Base-by-base conservation (phyloP, 2,113 vertebrate genomes). In the Fregetta grallaria region DNA sequence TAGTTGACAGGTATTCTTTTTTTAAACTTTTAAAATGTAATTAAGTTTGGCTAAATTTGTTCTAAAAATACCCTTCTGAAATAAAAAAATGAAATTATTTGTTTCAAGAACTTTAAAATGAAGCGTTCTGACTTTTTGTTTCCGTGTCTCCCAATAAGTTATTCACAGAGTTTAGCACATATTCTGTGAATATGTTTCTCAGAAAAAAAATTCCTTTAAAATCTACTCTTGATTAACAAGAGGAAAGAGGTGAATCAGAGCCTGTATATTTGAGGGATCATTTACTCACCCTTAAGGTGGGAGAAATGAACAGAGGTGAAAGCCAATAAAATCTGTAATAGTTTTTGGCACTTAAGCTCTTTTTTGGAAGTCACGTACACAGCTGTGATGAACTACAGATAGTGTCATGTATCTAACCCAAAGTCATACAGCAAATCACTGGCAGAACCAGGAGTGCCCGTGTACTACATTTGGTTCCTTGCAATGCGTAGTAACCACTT, bases 221-320 rank as follows among this genome's bases (percentile, higher is more conserved):
- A 95, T 96, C 77, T 94, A 95, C 45, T 87, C 16, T 82, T 94
- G 88, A 94, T 96, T 96, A 95, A 96, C 58, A 66, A 6, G 34
- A 94, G 10, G 38, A 49, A 82, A 83, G 81, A 85, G 49, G 58
- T 88, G 78, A 94, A 94, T n/a, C 53, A 53, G 53, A 85, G 18
- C 45, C 74, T 52, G 27, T 47, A 55, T 71, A 36, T 93, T 65
- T 73, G 50, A 95, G 71, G 58, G 88, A 76, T 86, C 45, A 79
- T 90, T 92, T 86, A 75, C 71, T 95, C 30, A 65, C n/a, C 59
- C 34, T 79, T 70, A 86, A 86, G 94, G 71, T 90, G 45, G 29
- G 75, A 90, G 86, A 95, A 93, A 92, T 80, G 81, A 86, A 14
- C 85, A 88, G 67, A 86, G 75, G 85, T 96, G 92, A 94, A 91